Evolutionary conservation across 1,140 invertebrate species (phyloP).

Genomic region (Solenopsis invicta): DNA sequence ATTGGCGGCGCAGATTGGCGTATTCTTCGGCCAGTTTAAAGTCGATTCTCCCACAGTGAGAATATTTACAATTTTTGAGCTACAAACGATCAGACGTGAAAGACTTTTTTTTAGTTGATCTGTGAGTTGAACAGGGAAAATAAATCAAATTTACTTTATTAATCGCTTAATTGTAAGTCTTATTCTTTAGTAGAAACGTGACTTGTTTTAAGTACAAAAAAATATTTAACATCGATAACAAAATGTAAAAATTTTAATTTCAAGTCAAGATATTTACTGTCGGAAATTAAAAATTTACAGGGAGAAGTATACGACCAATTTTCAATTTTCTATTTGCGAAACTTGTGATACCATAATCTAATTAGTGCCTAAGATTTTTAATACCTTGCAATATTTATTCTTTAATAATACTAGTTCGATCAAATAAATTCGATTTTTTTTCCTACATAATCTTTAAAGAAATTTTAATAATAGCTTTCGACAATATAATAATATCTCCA

Average conservation of each 20-base stretch:
- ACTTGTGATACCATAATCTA: not conserved
- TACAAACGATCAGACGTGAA: not conserved
- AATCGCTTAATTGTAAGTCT: not conserved
- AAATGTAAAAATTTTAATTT: not conserved
- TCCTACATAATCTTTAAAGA: not conserved
- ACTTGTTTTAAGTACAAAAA: not conserved
- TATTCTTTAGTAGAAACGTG: not conserved
- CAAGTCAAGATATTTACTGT: not conserved
- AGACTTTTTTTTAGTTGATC: not conserved
- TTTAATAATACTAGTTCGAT: not conserved
- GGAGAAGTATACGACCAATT: not conserved
- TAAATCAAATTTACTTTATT: not conserved
- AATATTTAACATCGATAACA: not conserved
- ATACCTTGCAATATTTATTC: not conserved
- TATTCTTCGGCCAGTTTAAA: slow-evolving; percentile 17
- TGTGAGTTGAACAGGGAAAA: not conserved
- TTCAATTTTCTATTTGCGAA: not conserved
- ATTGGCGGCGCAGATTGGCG: slow-evolving; percentile 6
- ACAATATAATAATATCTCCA: not conserved
- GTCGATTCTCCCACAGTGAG: not conserved
- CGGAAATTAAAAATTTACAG: not conserved
- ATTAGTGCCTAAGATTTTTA: not conserved
- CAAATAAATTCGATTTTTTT: not conserved
- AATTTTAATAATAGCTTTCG: not conserved
- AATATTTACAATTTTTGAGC: slow-evolving; percentile 7